These are phyloP conservation scores for Drosophila lini DNA, from an alignment of 1,140 invertebrate genomes.

Conservation along the genomic window DNA sequence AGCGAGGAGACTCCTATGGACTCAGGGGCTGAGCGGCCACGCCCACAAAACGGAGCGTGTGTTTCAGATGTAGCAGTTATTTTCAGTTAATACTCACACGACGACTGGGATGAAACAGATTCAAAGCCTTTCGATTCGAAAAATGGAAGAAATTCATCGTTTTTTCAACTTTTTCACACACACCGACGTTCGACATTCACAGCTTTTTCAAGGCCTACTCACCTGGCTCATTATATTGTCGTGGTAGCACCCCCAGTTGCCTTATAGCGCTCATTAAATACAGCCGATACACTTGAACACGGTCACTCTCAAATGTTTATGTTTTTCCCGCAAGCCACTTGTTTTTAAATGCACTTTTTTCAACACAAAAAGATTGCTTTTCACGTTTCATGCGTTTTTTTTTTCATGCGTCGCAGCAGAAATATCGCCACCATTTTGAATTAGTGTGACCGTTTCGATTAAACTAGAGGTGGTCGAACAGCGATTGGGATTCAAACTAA, in stretches of 20 bases:
- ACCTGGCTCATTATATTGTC: conserved; percentile 84
- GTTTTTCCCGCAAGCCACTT: conserved; percentile 59
- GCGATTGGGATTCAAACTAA: neutral
- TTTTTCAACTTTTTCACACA: conserved; percentile 66
- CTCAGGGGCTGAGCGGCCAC: conserved; percentile 57
- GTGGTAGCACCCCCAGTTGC: conserved; percentile 74
- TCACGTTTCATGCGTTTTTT: conserved; percentile 66
- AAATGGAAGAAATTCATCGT: conserved; percentile 69
- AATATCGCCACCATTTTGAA: conserved; percentile 69
- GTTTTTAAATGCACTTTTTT: conserved; percentile 80
- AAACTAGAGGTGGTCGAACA: neutral
- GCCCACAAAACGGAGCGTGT: conserved; percentile 60
- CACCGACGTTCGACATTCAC: conserved; percentile 75
- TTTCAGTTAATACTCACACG: conserved; percentile 68
- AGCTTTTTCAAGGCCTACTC: conserved; percentile 83
- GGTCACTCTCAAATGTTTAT: conserved; percentile 65
- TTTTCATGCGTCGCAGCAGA: conserved; percentile 64
- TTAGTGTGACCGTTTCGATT: conserved; percentile 28
- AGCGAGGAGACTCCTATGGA: conserved; percentile 61
- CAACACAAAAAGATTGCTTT: conserved; percentile 67
- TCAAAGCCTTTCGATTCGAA: conserved; percentile 61
- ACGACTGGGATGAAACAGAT: conserved; percentile 62
- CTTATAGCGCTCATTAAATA: conserved; percentile 82
- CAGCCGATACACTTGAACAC: conserved; percentile 61
- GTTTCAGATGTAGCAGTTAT: conserved; percentile 36